Evolutionary conservation across 2,888 invertebrate species (phyloP), one percentile per base, ranked within the genome.

Genomic region (Steromphala cineraria): DNA sequence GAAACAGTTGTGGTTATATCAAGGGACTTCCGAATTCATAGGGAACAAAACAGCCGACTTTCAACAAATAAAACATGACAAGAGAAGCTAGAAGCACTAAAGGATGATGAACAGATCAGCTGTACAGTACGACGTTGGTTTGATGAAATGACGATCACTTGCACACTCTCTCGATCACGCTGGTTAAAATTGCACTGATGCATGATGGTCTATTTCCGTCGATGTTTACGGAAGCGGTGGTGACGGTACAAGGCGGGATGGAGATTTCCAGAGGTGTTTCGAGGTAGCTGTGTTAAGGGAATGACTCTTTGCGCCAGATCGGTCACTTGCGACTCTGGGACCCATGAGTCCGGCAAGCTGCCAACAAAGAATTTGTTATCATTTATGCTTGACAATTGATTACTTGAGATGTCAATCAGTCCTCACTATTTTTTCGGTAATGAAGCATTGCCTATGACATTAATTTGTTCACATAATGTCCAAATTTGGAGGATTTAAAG

Each of bases 331-430:
- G 93, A 92, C 89, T 96, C 97, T 0, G 95, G 94, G 86, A 97
- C 95, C 98, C 98, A 98, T 92, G 97, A 96, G 94, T 98, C 97
- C 24, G 96, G 96, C 93, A 97, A 94, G 91, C 97, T 97, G 94
- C 15, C 94, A 94, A 84, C 80, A 82, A 83, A 31, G 79, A 62
- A 75, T 7, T 36, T 36, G 36, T 36, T 36, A 36, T 36, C 7
- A 36, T 4, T 36, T 36, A 36, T 36, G 2, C 7, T 36, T 36
- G 36, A 36, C 7, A 4, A 7, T 4, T 36, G 36, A 36, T 36
- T 2, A 36, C 4, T 36, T 36, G 36, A 36, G 7, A 7, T 36
- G n/a, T n/a, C n/a, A n/a, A n/a, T n/a, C n/a, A n/a, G n/a, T n/a
- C n/a, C n/a, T n/a, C n/a, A n/a, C n/a, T n/a, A n/a, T n/a, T n/a